Percentiles rank a stretch among this genome's conserved stretches.
These are phyloP conservation scores for Euwallacea similis DNA, from an alignment of 1,140 invertebrate species.

Conservation along the genomic window DNA sequence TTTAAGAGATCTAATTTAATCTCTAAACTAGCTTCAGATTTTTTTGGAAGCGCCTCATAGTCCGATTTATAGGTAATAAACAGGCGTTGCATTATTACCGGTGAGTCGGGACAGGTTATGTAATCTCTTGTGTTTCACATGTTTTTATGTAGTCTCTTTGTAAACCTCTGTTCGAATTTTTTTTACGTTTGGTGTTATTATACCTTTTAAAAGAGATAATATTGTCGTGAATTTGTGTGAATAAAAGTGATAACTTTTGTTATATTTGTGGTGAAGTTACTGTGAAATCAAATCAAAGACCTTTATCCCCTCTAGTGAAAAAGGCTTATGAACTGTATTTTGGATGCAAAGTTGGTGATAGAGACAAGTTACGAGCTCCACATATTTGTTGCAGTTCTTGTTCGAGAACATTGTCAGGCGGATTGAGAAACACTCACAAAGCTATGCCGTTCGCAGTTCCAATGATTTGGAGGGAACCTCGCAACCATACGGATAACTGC, in stretches of 20 bases:
- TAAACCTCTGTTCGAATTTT: too few species aligned
- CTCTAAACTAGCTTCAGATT: too few species aligned
- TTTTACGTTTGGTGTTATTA: too few species aligned
- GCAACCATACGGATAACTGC: constrained; percentile 42
- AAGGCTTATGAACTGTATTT: constrained; percentile 26
- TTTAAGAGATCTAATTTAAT: too few species aligned
- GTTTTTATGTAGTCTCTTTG: too few species aligned
- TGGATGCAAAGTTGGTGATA: constrained; percentile 17
- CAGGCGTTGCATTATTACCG: too few species aligned
- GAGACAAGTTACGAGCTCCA: constrained; percentile 16
- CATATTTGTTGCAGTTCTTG: constrained; percentile 16
- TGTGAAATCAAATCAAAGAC: not conserved
- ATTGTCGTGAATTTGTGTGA: constrained; percentile 5
- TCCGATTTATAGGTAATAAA: too few species aligned
- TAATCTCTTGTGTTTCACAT: too few species aligned
- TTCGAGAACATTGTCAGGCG: constrained; percentile 18
- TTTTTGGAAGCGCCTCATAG: too few species aligned
- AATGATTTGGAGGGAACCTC: constrained; percentile 42
- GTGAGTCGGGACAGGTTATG: too few species aligned
- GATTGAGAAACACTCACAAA: constrained; percentile 26
- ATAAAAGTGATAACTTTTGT: constrained; percentile 9
- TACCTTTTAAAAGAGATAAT: not conserved
- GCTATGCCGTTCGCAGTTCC: constrained; percentile 39
- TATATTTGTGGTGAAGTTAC: constrained; percentile 11
- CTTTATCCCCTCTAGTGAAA: constrained; percentile 17